phyloP scores from a whole-genome alignment of 2,888 invertebrate genomes.

The Tricholauxania praeusta region DNA sequence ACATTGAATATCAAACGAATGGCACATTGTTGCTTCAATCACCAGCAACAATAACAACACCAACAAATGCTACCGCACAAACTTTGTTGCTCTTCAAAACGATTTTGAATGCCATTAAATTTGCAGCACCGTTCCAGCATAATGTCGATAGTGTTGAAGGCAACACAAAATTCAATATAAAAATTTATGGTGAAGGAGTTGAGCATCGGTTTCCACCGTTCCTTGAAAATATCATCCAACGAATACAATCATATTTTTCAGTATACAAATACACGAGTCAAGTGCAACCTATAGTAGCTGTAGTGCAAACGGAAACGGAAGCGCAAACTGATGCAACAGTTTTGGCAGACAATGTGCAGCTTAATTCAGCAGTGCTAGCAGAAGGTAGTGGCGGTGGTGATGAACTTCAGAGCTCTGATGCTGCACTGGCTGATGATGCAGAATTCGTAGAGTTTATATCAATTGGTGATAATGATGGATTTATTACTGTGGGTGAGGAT shows the following conservation, averaged over 20 bases:
- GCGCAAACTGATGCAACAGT: neutral
- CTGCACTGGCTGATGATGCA: constrained; percentile 20
- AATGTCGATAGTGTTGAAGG: constrained; percentile 1
- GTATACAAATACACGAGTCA: constrained; percentile 73
- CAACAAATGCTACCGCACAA: constrained; percentile 44
- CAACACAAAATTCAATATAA: constrained; percentile 49
- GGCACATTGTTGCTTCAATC: constrained; percentile 52
- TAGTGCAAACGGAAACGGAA: constrained; percentile 29
- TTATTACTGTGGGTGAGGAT: constrained; percentile 53
- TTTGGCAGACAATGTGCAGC: neutral
- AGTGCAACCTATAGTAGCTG: constrained; percentile 29
- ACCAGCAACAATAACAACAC: constrained; percentile 24
- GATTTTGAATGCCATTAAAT: constrained; percentile 53
- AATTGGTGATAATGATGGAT: constrained; percentile 49
- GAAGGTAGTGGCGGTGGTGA: neutral
- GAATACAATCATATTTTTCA: constrained; percentile 78
- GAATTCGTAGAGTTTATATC: constrained; percentile 47
- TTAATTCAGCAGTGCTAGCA: neutral
- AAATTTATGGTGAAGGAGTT: constrained; percentile 65
- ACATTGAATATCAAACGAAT: constrained; percentile 56
- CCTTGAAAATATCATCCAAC: constrained; percentile 77
- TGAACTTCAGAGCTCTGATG: neutral
- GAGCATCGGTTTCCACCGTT: constrained; percentile 76
- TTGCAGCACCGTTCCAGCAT: constrained; percentile 35
- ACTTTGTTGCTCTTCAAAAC: constrained; percentile 53